These are phyloP conservation scores for Henicopernis longicauda DNA, from an alignment of 2,113 vertebrate species.

Conservation along the genomic window DNA sequence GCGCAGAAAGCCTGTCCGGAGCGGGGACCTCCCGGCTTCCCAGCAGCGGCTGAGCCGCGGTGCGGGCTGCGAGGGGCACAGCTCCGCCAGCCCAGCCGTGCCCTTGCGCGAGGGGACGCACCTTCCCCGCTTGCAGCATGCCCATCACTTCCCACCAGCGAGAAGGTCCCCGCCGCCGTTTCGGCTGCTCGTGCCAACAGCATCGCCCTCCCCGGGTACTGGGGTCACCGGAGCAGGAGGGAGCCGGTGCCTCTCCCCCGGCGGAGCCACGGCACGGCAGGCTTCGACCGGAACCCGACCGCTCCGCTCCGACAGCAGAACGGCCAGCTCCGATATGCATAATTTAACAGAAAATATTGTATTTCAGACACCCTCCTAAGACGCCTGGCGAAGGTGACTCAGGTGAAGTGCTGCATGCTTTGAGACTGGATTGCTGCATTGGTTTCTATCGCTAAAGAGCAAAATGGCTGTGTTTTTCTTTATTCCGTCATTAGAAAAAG, in stretches of 20 bases:
- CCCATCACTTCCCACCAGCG: accelerated
- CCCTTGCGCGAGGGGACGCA: accelerated
- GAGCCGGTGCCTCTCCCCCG: not conserved
- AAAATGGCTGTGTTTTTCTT: not conserved
- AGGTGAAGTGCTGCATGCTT: not conserved
- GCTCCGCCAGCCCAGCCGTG: not conserved
- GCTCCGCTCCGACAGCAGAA: not conserved
- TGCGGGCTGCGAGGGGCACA: not conserved
- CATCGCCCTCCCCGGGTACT: accelerated
- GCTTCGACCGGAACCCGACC: not conserved
- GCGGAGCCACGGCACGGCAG: not conserved
- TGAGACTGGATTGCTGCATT: not conserved
- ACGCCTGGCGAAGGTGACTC: not conserved
- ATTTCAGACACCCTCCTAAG: not conserved
- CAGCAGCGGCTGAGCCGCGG: not conserved
- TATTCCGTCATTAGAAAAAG: not conserved
- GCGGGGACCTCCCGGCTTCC: not conserved
- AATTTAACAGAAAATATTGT: not conserved
- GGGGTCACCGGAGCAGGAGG: not conserved
- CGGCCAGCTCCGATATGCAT: accelerated
- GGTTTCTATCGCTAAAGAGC: not conserved
- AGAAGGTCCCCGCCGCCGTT: accelerated
- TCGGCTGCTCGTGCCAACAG: not conserved
- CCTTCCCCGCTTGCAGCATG: accelerated
- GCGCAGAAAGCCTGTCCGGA: not conserved